A percentile compares a stretch with the other conserved stretches of the same genome.
Evolutionary conservation across 2,797 vertebrate species (phyloP).

Genomic region (Oryzias dopingdopingensis): DNA sequence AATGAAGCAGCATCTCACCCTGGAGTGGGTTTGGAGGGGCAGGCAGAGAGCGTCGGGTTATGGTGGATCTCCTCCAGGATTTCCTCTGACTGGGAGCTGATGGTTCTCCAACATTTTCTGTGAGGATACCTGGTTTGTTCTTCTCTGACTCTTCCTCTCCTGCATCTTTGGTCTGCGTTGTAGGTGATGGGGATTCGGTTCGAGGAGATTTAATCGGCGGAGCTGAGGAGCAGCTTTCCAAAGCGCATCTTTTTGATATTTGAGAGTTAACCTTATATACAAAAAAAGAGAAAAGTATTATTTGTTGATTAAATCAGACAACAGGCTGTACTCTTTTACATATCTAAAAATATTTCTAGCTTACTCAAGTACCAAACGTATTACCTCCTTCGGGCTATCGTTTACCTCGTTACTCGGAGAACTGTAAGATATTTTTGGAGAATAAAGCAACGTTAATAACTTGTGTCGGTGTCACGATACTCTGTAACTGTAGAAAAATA

Average conservation of each 20-base stretch:
- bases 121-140: slow-evolving; percentile 13
- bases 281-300: background rate
- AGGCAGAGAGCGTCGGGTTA: slow-evolving; percentile 74
- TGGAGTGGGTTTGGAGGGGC: slow-evolving; percentile 58
- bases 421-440: slow-evolving; percentile 22
- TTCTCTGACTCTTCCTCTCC: slow-evolving; percentile 21
- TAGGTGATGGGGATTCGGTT: slow-evolving; percentile 21
- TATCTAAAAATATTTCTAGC: background rate
- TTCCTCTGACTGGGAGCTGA: slow-evolving; percentile 59
- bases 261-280: slow-evolving; percentile 25
- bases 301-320: background rate
- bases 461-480: too few species aligned
- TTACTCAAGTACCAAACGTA: background rate
- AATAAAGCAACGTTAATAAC: background rate
- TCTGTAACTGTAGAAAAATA: too few species aligned
- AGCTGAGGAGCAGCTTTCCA: slow-evolving; percentile 34
- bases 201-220: slow-evolving; percentile 67
- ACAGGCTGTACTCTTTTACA: background rate
- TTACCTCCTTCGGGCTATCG: slow-evolving; percentile 46
- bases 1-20: slow-evolving; percentile 48
- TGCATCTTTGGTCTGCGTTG: slow-evolving; percentile 5
- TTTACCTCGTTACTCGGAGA: slow-evolving; percentile 1
- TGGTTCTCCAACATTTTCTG: slow-evolving; percentile 19
- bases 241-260: slow-evolving; percentile 56
- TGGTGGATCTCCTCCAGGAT: slow-evolving; percentile 79